phyloP scores from a whole-genome alignment of 2,888 invertebrate genomes.

The Marronus borbonicus region DNA sequence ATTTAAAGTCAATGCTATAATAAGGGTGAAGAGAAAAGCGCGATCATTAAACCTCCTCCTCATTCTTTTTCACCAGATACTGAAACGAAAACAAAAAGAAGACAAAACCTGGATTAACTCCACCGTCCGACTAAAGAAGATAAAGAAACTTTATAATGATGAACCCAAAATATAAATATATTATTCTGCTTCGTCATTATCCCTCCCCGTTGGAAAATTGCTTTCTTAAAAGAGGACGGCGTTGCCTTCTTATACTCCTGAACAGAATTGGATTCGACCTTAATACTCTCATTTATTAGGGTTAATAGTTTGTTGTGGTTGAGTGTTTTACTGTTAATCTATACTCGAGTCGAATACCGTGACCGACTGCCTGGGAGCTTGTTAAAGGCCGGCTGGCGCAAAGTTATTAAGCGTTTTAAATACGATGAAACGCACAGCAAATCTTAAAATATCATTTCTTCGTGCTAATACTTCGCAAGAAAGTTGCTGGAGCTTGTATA shows the following conservation, averaged over 20 bases:
- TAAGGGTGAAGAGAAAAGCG: background rate
- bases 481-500: background rate
- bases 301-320: slow-evolving; percentile 47
- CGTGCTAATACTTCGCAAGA: no score
- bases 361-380: slow-evolving; percentile 18
- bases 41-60: slow-evolving; percentile 21
- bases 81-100: background rate
- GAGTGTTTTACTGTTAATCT: slow-evolving; percentile 46
- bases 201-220: slow-evolving; percentile 17
- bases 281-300: slow-evolving; percentile 45
- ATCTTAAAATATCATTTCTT: no score
- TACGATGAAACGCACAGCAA: background rate
- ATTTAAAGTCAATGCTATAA: background rate
- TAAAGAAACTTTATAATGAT: slow-evolving; percentile 34
- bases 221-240: slow-evolving; percentile 25
- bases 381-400: slow-evolving; percentile 30
- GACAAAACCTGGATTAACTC: background rate
- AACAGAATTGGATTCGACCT: slow-evolving; percentile 38
- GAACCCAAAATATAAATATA: slow-evolving; percentile 44
- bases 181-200: slow-evolving; percentile 34
- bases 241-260: slow-evolving; percentile 16
- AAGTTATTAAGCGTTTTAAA: slow-evolving; percentile 44
- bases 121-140: background rate
- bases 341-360: slow-evolving; percentile 18
- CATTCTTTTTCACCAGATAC: background rate